Percentiles rank a stretch among this genome's conserved stretches.
These are phyloP conservation scores for Onychostoma macrolepis DNA, from an alignment of 2,113 vertebrate genomes.

Conservation along the genomic window DNA sequence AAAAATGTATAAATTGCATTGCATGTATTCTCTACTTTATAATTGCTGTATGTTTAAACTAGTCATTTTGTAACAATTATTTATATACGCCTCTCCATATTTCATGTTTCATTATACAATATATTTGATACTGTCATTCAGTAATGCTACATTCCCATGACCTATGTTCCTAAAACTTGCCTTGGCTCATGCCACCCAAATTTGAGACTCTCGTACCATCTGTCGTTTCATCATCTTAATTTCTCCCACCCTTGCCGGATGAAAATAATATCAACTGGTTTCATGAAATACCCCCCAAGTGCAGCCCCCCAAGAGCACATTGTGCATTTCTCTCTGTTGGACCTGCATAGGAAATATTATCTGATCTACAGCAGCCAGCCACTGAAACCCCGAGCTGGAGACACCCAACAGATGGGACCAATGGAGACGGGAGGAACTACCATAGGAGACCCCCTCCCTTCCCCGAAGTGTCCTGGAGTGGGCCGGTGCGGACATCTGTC, in stretches of 20 bases:
- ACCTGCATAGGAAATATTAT: slow-evolving; percentile 54
- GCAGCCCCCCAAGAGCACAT: slow-evolving; percentile 19
- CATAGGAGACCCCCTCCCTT: slow-evolving; percentile 62
- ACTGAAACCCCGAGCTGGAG: slow-evolving; percentile 45
- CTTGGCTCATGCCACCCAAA: slow-evolving; percentile 21
- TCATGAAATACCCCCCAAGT: slow-evolving; percentile 40
- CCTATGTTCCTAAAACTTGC: slow-evolving; percentile 1
- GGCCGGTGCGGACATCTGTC: slow-evolving; percentile 80
- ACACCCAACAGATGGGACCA: slow-evolving; percentile 74
- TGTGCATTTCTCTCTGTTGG: slow-evolving; percentile 39
- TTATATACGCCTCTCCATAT: background rate
- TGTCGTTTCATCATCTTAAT: slow-evolving; percentile 29
- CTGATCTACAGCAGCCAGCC: slow-evolving; percentile 48
- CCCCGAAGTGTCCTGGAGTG: slow-evolving; percentile 58
- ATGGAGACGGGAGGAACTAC: slow-evolving; percentile 55
- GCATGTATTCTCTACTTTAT: background rate
- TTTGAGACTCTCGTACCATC: slow-evolving; percentile 34
- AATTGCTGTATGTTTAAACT: background rate
- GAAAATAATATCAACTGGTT: slow-evolving; percentile 36
- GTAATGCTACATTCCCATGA: slow-evolving; percentile 12
- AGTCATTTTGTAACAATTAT: background rate
- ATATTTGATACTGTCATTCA: background rate
- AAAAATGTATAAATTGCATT: background rate
- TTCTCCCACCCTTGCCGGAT: slow-evolving; percentile 25
- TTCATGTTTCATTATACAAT: background rate